These are phyloP conservation scores for Listronotus oregonensis DNA, from an alignment of 1,140 invertebrate species.

Conservation along the genomic window DNA sequence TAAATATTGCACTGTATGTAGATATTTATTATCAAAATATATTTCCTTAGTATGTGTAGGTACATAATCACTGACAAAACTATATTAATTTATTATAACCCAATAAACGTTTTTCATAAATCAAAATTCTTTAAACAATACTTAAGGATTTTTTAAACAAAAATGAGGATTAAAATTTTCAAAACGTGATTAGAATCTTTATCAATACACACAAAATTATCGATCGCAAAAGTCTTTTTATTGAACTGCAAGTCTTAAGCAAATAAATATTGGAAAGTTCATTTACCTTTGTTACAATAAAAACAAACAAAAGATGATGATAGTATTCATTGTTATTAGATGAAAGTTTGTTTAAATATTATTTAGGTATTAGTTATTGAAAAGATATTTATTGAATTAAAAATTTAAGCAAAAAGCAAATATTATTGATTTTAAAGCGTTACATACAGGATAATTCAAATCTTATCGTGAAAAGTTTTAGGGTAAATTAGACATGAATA, in stretches of 20 bases:
- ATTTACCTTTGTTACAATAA: constrained; percentile 10
- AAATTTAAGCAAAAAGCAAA: constrained; percentile 10
- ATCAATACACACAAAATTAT: constrained; percentile 13
- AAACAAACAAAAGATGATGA: constrained; percentile 10
- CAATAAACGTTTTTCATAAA: not conserved
- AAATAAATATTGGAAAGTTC: constrained; percentile 14
- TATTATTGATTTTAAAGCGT: not conserved
- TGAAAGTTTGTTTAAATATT: constrained; percentile 14
- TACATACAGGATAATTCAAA: not conserved
- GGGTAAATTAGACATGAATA: too few relatives aligned
- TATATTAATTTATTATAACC: too few relatives aligned
- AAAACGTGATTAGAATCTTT: not conserved
- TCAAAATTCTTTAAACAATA: constrained; percentile 1
- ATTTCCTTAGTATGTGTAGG: too few relatives aligned
- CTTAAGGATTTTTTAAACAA: not conserved
- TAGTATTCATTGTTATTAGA: not conserved
- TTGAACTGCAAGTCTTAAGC: constrained; percentile 9
- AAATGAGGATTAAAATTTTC: constrained; percentile 6
- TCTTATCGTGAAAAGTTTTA: not conserved
- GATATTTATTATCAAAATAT: too few relatives aligned
- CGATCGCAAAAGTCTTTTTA: constrained; percentile 3
- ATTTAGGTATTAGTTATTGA: constrained; percentile 12
- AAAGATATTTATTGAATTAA: not conserved
- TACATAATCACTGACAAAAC: too few relatives aligned
- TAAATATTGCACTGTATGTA: too few relatives aligned